These are phyloP conservation scores for Catajapyx aquilonaris DNA, from an alignment of 1,140 invertebrate species.

Conservation along the genomic window DNA sequence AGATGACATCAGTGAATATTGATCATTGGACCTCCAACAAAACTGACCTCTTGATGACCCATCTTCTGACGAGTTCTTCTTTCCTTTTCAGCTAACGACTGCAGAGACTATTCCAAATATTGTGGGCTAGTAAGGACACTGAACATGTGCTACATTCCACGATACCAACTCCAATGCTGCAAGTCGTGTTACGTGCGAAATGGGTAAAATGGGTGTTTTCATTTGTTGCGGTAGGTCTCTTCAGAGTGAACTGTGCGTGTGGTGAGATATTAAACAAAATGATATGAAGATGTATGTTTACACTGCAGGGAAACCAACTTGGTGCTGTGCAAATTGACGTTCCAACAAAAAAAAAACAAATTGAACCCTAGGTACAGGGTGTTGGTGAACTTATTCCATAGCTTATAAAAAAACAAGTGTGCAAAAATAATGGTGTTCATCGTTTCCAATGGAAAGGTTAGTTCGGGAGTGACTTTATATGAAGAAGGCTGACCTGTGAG, in stretches of 20 bases:
- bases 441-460: too few species aligned
- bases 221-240: background rate
- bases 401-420: too few species aligned
- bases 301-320: background rate
- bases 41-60: background rate
- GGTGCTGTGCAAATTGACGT: background rate
- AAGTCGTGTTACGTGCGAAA: slow-evolving; percentile 37
- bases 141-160: slow-evolving; percentile 57
- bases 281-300: background rate
- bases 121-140: slow-evolving; percentile 58
- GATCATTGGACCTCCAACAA: background rate
- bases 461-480: too few species aligned
- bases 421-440: too few species aligned
- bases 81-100: slow-evolving; percentile 34
- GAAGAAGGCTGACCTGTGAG: too few species aligned
- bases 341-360: background rate
- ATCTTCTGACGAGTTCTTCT: slow-evolving; percentile 4
- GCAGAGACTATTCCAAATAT: slow-evolving; percentile 52
- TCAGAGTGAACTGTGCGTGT: background rate
- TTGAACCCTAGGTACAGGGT: background rate
- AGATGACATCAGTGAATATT: background rate
- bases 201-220: background rate
- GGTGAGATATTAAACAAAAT: background rate
- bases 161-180: slow-evolving; percentile 66
- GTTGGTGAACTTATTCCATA: background rate